Percentiles rank a stretch among this genome's conserved stretches.
Conservation (phyloP, 2,888 invertebrate genomes). For the Drosophila formosana region DNA sequence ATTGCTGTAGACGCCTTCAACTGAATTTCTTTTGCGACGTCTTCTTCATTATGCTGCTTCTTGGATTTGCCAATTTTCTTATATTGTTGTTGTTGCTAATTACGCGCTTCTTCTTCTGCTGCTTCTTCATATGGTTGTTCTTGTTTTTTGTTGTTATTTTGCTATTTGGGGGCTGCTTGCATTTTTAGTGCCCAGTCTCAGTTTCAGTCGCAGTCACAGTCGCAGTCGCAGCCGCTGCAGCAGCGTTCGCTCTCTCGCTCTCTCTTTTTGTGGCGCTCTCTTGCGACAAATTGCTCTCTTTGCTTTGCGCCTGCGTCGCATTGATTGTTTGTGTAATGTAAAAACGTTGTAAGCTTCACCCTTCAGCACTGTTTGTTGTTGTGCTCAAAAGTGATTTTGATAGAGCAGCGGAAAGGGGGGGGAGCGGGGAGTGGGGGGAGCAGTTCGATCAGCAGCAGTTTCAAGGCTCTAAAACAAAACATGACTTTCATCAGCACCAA, state of each 20-base stretch:
- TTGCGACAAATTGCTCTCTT: slow-evolving; percentile 14
- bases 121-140: slow-evolving; percentile 18
- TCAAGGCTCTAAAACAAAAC: slow-evolving; percentile 59
- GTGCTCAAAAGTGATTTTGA: slow-evolving; percentile 51
- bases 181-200: slow-evolving; percentile 42
- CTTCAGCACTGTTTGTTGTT: slow-evolving; percentile 29
- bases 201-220: slow-evolving; percentile 26
- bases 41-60: slow-evolving; percentile 28
- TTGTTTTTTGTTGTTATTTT: slow-evolving; percentile 47
- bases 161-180: slow-evolving; percentile 76
- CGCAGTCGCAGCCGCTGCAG: slow-evolving; percentile 17
- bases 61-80: slow-evolving; percentile 58
- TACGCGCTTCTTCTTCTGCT: slow-evolving; percentile 10
- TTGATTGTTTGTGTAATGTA: slow-evolving; percentile 77
- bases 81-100: slow-evolving; percentile 57
- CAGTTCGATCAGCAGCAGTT: slow-evolving; percentile 25
- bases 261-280: slow-evolving; percentile 3
- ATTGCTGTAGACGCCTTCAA: slow-evolving; percentile 25
- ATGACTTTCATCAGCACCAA: slow-evolving; percentile 30
- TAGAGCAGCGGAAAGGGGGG: slow-evolving; percentile 8
- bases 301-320: slow-evolving; percentile 69
- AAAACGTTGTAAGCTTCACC: slow-evolving; percentile 65
- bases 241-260: slow-evolving; percentile 32
- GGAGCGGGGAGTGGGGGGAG: neutral
- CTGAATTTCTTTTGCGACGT: slow-evolving; percentile 44